phyloP scores from a whole-genome alignment of 2,797 vertebrate species.

The Neomorphus geoffroyi region DNA sequence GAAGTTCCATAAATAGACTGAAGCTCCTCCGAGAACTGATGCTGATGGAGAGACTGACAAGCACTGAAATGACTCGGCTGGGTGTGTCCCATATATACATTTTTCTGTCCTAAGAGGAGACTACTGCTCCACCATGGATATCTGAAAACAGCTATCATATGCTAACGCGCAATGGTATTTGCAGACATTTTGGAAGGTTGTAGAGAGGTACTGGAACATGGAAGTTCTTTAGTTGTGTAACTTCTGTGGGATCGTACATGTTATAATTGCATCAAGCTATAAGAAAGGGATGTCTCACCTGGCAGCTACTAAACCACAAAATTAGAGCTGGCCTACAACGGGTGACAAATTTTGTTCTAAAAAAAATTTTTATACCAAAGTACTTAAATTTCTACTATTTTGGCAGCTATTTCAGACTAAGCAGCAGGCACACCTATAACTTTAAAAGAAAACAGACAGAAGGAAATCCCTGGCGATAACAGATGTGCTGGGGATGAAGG shows the following conservation, averaged over 20 bases:
- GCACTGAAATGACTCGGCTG: not conserved
- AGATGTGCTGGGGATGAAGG: not conserved
- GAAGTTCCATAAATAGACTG: conserved; percentile 4
- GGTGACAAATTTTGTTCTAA: not conserved
- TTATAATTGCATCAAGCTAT: not conserved
- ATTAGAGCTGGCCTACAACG: not conserved
- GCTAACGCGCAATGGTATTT: not conserved
- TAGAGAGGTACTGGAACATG: not conserved
- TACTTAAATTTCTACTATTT: not conserved
- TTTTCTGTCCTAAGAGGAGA: not conserved
- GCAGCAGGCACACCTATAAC: not conserved
- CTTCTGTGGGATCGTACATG: not conserved
- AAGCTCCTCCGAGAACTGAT: not conserved
- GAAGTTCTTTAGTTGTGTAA: not conserved
- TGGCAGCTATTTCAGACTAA: not conserved
- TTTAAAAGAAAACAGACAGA: not conserved
- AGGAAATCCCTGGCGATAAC: not conserved
- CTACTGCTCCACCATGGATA: not conserved
- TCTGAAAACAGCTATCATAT: not conserved
- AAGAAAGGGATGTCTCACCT: not conserved
- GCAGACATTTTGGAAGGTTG: not conserved
- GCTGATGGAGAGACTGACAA: not conserved
- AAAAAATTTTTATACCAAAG: not conserved
- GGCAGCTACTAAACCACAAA: not conserved
- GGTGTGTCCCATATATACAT: not conserved